Conservation (phyloP, 1,140 invertebrate genomes). For the Solenopsis fugax region DNA sequence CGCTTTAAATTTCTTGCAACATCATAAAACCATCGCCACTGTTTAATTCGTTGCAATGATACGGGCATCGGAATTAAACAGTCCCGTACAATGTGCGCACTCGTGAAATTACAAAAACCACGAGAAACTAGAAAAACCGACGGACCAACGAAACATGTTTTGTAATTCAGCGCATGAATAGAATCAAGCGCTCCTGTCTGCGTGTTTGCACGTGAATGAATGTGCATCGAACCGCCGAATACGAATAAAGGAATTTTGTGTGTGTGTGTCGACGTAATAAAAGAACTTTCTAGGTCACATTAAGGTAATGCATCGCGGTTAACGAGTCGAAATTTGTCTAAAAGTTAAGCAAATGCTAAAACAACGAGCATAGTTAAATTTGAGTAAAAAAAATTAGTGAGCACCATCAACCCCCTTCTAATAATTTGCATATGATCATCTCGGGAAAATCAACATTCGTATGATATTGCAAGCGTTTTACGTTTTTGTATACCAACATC, state of each 20-base stretch:
- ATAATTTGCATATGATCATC: constrained; percentile 23
- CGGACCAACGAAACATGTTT: constrained; percentile 55
- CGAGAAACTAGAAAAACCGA: constrained; percentile 48
- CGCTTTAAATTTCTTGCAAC: background rate
- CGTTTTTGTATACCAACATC: background rate
- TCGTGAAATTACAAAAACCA: constrained; percentile 59
- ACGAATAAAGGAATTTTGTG: constrained; percentile 21
- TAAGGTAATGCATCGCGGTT: constrained; percentile 83
- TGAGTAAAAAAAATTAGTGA: constrained; percentile 41
- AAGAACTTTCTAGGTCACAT: constrained; percentile 85
- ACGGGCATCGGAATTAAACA: constrained; percentile 23
- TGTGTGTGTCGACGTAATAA: constrained; percentile 77
- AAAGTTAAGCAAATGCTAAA: constrained; percentile 66
- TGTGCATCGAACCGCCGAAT: constrained; percentile 47
- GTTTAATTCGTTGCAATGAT: constrained; percentile 15
- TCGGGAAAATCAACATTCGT: constrained; percentile 21
- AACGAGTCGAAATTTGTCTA: constrained; percentile 59
- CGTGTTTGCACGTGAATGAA: constrained; percentile 39
- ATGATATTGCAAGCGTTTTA: background rate
- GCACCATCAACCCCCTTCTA: constrained; percentile 3
- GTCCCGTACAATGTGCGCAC: background rate
- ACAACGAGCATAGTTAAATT: constrained; percentile 60
- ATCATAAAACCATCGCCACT: background rate
- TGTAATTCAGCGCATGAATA: constrained; percentile 67
- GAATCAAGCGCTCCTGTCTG: constrained; percentile 55